These are phyloP conservation scores for Pemphigus obesinymphae DNA, from an alignment of 1,140 invertebrate species.

Conservation along the genomic window DNA sequence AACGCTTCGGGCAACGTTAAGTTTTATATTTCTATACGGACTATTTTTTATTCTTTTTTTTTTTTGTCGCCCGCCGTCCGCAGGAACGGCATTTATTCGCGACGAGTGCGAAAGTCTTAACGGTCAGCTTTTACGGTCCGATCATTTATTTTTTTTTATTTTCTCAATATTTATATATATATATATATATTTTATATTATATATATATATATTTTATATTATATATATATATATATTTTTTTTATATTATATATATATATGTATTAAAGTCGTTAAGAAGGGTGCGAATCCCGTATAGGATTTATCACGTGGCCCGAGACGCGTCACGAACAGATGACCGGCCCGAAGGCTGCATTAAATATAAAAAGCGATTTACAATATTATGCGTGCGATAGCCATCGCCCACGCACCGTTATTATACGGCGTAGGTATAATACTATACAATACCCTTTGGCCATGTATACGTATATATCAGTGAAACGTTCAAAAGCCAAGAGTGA, in stretches of 20 bases:
- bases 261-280: slow-evolving; percentile 22
- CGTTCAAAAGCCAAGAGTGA: too few species aligned
- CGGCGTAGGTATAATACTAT: too few species aligned
- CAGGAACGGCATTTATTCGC: background rate
- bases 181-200: background rate
- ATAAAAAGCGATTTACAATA: slow-evolving; percentile 34
- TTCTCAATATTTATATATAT: background rate
- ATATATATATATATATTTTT: background rate
- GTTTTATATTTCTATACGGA: background rate
- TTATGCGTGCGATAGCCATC: background rate
- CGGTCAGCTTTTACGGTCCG: slow-evolving; percentile 21
- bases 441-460: too few species aligned
- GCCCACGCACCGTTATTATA: background rate
- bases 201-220: background rate
- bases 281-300: slow-evolving; percentile 11
- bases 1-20: background rate
- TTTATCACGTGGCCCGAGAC: slow-evolving; percentile 21
- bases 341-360: background rate
- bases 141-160: background rate
- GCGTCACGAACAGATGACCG: slow-evolving; percentile 19
- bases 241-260: background rate
- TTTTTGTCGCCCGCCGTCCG: background rate
- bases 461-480: too few species aligned
- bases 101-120: background rate
- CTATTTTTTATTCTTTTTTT: too few species aligned